Conservation (phyloP, 2,797 vertebrate genomes). For the Diceros bicornis region DNA sequence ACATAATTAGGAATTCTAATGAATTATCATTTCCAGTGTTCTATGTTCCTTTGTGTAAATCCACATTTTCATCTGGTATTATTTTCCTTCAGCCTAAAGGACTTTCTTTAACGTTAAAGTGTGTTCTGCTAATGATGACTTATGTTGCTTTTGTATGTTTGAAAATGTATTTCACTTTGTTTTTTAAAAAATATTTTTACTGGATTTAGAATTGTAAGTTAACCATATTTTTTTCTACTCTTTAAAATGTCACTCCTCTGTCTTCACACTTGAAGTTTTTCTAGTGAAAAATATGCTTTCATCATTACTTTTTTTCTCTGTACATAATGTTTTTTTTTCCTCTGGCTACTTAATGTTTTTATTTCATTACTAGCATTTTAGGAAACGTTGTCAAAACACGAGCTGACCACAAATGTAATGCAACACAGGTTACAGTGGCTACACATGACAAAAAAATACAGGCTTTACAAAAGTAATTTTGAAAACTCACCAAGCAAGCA, state of each 20-base stretch:
- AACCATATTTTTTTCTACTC: no score
- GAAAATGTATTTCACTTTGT: background rate
- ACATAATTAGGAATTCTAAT: background rate
- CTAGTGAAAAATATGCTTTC: no score
- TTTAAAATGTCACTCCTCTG: no score
- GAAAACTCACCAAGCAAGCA: background rate
- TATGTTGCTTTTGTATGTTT: background rate
- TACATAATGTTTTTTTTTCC: no score
- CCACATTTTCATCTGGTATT: background rate
- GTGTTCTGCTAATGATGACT: background rate
- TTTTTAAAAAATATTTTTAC: no score
- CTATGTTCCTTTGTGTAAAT: background rate
- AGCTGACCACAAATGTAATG: background rate
- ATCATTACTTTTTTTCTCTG: no score
- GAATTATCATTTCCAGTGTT: no score
- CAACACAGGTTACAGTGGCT: background rate
- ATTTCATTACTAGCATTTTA: background rate
- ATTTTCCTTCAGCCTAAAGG: no score
- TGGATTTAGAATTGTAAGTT: no score
- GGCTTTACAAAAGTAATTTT: background rate
- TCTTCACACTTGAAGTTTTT: no score
- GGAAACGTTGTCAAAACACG: background rate
- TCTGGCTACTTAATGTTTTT: no score
- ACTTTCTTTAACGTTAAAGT: background rate
- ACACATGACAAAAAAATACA: background rate